Base-by-base conservation (phyloP, 92 coral and sea anemone genomes). In the Epizoanthus stellaris region DNA sequence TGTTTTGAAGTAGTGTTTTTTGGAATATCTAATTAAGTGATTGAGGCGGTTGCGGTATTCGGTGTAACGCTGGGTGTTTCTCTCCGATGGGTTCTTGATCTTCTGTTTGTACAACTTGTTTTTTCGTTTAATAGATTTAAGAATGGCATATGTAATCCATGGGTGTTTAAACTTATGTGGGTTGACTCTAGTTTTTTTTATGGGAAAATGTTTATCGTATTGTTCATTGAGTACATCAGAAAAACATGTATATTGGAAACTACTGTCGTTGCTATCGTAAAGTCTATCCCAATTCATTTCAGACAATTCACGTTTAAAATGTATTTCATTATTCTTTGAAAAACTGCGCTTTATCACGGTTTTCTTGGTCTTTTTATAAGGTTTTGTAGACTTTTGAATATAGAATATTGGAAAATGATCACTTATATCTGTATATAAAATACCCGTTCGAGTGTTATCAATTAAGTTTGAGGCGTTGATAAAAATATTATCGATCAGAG, bases 181-280 rank as follows among this genome's bases (percentile, higher is more conserved):
- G 20, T 59, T 59, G 23, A 60, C n/a, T 60, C 10, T 17, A 20
- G 6, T 16, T 60, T 60, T 53, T 53, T 60, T 60, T 8, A 17
- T 16, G 4, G 64, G 42, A 75, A 75, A 75, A 3, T 45, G 39
- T 75, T 75, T 73, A 25, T 70, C 53, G 53, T 70, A 36, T 70
- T 70, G 2, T 45, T 17, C 30, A 45, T 10, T 52, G 14, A 52
- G 14, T 23, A n/a, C 8, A n/a, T 61, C 66, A 61, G 66, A 17
- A 61, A 61, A 17, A 8, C 11, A 61, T 3, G 2, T 61, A 17
- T 61, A 61, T n/a, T 61, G 66, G 11, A 17, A 61, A 61, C 13
- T 64, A 5, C 39, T 64, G 39, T 64, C 69, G 3, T 64, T 23
- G 69, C 69, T 21, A 64, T 23, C 13, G 69, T 21, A 64, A 64